Conservation (phyloP, 2,888 invertebrate species). For the Griposia aprilina region DNA sequence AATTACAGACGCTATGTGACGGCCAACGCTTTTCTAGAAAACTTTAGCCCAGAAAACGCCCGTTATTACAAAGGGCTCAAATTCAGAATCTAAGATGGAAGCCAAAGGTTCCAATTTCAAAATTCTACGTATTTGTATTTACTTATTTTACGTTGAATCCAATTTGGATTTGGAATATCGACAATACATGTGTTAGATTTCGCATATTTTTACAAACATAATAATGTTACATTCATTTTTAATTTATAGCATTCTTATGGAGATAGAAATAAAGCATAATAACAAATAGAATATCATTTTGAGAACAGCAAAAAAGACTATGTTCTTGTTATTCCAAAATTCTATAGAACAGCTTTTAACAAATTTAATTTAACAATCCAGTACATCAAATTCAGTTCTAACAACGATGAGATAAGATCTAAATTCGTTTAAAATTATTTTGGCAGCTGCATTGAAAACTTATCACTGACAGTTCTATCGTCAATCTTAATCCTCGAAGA, state of each 20-base stretch:
- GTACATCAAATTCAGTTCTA: not conserved
- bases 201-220: constrained; percentile 44
- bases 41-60: not conserved
- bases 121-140: constrained; percentile 50
- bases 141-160: constrained; percentile 47
- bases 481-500: constrained; percentile 61
- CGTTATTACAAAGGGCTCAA: not conserved
- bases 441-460: not conserved
- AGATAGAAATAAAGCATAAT: fast-evolving
- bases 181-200: constrained; percentile 64
- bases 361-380: not conserved
- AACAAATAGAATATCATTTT: constrained; percentile 3
- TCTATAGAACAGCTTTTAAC: constrained; percentile 39
- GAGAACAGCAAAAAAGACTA: not conserved
- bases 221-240: fast-evolving
- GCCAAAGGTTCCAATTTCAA: constrained; percentile 56
- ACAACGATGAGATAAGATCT: fast-evolving
- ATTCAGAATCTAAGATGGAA: constrained; percentile 31
- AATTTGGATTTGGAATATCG: constrained; percentile 59
- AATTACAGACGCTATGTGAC: not conserved
- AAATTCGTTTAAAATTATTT: not conserved
- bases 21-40: too few species aligned
- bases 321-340: constrained; percentile 40
- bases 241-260: fast-evolving
- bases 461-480: constrained; percentile 38